phyloP scores from a whole-genome alignment of 2,888 invertebrate genomes.

The Drosophila neoperkinsi region DNA sequence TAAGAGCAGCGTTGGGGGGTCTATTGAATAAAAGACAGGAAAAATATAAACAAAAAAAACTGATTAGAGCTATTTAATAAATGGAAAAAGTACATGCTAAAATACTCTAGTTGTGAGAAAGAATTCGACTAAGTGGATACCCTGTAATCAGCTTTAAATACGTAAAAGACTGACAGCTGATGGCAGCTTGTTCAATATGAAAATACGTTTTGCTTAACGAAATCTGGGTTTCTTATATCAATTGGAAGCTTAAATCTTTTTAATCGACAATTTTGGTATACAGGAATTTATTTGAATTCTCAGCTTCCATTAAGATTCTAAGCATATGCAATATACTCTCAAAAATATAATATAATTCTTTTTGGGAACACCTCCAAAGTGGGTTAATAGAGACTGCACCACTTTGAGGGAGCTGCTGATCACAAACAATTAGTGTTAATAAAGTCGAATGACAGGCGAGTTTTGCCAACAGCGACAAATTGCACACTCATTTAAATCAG shows the following conservation, averaged over 20 bases:
- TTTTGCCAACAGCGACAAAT: slow-evolving; percentile 55
- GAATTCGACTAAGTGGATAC: neutral
- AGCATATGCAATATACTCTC: neutral
- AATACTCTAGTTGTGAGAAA: too few species aligned
- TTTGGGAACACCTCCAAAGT: neutral
- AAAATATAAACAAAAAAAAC: neutral
- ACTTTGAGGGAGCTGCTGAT: neutral
- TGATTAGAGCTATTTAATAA: neutral
- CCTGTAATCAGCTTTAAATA: neutral
- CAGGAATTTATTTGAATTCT: too few species aligned
- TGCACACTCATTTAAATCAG: slow-evolving; percentile 67
- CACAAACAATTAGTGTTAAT: slow-evolving; percentile 62
- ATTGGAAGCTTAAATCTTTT: too few species aligned
- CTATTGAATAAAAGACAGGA: neutral
- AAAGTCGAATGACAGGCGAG: slow-evolving; percentile 54
- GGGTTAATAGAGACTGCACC: neutral
- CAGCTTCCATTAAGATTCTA: neutral
- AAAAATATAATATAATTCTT: neutral
- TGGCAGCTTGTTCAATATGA: neutral
- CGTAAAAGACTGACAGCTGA: neutral
- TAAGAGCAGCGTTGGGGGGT: neutral
- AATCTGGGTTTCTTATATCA: neutral
- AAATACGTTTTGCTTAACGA: neutral
- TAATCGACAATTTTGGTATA: too few species aligned
- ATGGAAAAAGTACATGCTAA: too few species aligned